Conservation (phyloP, 2,113 vertebrate species). For the Carlito syrichta region DNA sequence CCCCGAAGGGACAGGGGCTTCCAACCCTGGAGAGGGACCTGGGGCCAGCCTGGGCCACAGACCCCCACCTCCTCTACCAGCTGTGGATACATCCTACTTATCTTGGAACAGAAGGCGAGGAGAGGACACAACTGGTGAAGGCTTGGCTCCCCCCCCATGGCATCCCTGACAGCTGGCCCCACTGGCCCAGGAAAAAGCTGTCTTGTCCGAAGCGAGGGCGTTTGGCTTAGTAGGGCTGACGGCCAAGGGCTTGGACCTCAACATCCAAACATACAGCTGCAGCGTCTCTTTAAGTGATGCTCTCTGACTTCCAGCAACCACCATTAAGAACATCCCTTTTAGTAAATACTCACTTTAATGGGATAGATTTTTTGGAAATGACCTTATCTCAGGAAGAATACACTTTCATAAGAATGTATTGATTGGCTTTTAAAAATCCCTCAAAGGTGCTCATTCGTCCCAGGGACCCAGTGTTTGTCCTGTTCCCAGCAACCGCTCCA, state of each 20-base stretch:
- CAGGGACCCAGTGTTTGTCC: constrained; percentile 31
- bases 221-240: not conserved
- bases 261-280: not conserved
- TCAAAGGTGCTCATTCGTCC: constrained; percentile 60
- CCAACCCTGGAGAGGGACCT: not conserved
- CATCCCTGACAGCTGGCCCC: not conserved
- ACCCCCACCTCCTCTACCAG: not conserved
- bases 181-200: too few relatives aligned
- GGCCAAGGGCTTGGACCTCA: not conserved
- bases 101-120: not conserved
- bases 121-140: not conserved
- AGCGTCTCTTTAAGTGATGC: constrained; percentile 1
- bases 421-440: constrained; percentile 68
- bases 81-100: not conserved
- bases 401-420: constrained; percentile 69
- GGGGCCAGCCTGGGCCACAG: not conserved
- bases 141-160: too few relatives aligned
- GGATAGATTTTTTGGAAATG: constrained; percentile 62
- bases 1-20: not conserved
- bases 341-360: constrained; percentile 70
- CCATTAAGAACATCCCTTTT: constrained; percentile 57
- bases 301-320: constrained; percentile 18
- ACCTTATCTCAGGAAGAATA: constrained; percentile 58
- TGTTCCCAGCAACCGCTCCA: not conserved
- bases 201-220: too few relatives aligned